These are phyloP conservation scores for Drosophila busckii DNA, from an alignment of 1,140 invertebrate species.

Conservation along the genomic window DNA sequence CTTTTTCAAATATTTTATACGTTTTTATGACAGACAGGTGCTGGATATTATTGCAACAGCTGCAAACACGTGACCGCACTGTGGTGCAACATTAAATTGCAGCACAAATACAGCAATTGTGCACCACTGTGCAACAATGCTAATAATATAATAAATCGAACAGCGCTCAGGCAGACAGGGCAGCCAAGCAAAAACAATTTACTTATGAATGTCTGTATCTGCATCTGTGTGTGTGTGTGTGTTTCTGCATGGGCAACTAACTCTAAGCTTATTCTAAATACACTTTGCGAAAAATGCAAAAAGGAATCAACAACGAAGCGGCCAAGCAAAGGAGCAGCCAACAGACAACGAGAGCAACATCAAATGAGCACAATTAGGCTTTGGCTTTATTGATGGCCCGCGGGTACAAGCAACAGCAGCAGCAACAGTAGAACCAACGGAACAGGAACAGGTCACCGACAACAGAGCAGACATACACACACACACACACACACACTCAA, in stretches of 20 bases:
- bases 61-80: conserved; percentile 49
- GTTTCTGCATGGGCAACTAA: too few relatives aligned
- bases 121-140: conserved; percentile 55
- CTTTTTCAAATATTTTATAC: conserved; percentile 39
- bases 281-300: conserved; percentile 63
- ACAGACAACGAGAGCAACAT: conserved; percentile 7
- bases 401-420: conserved; percentile 30
- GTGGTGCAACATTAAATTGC: conserved; percentile 9
- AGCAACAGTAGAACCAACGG: conserved; percentile 35
- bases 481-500: conserved; percentile 55
- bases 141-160: conserved; percentile 77
- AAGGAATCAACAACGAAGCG: conserved; percentile 55
- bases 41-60: too few relatives aligned
- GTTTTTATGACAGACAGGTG: conserved; percentile 67
- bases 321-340: conserved; percentile 31
- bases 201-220: conserved; percentile 1
- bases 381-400: conserved; percentile 63
- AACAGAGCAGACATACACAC: conserved; percentile 21
- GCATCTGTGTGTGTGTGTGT: background rate
- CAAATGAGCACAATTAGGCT: conserved; percentile 75
- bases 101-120: conserved; percentile 41
- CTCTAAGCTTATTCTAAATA: conserved; percentile 62
- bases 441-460: conserved; percentile 63
- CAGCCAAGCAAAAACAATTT: conserved; percentile 68
- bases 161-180: conserved; percentile 57